A percentile compares a stretch with the other conserved stretches of the same genome.
phyloP scores from a whole-genome alignment of 2,797 vertebrate genomes.

The Epinephelus malabaricus region DNA sequence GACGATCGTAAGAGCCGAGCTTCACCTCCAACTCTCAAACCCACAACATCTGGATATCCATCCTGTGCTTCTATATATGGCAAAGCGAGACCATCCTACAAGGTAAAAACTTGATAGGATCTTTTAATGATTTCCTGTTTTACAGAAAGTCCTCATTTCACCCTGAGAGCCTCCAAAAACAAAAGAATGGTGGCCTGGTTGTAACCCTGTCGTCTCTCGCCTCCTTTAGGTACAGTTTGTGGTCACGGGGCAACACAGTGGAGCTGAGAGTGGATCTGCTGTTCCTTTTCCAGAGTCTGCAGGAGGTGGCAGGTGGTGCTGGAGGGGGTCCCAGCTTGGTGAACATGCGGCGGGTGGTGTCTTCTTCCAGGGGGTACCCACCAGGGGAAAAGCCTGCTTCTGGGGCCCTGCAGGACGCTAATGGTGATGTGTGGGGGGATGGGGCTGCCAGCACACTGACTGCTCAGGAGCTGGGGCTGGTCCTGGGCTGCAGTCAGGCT shows the following conservation, averaged over 20 bases:
- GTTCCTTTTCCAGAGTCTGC: conserved; percentile 83
- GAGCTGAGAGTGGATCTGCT: conserved; percentile 87
- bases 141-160: not conserved
- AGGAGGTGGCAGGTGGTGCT: conserved; percentile 66
- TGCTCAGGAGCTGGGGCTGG: conserved; percentile 77
- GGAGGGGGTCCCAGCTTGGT: conserved; percentile 59
- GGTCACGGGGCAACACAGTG: conserved; percentile 59
- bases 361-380: conserved; percentile 51
- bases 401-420: conserved; percentile 63
- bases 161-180: not conserved
- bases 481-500: conserved; percentile 80
- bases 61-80: conserved; percentile 79
- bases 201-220: conserved; percentile 11
- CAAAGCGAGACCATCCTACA: conserved; percentile 80
- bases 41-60: conserved; percentile 79
- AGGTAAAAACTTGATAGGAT: conserved; percentile 66
- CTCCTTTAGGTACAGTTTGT: conserved; percentile 77
- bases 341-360: conserved; percentile 66
- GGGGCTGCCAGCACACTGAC: not conserved
- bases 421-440: conserved; percentile 55
- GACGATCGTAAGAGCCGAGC: conserved; percentile 78
- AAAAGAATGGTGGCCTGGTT: not conserved
- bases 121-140: not conserved
- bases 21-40: conserved; percentile 86
- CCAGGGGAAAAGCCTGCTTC: conserved; percentile 27